These are phyloP conservation scores for Corynorhinus townsendii DNA, from an alignment of 2,113 vertebrate species.

Conservation along the genomic window DNA sequence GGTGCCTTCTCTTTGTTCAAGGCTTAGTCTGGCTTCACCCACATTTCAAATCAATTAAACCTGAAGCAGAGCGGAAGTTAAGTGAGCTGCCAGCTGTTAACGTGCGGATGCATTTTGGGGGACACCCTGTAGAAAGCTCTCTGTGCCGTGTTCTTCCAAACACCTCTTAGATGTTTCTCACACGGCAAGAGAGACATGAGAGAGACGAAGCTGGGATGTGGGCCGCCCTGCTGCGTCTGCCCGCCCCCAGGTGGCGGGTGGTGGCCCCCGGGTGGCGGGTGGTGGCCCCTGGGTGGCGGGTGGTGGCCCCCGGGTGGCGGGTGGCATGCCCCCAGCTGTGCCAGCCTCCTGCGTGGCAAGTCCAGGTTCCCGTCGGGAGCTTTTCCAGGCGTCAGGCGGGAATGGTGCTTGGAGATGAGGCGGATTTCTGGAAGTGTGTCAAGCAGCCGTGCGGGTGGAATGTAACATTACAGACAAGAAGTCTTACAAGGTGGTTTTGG, in stretches of 20 bases:
- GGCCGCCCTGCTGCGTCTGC: accelerated
- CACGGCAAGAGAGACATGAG: accelerated
- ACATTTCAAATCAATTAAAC: no score
- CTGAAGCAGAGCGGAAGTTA: no score
- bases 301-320: no score
- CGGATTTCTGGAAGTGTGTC: accelerated
- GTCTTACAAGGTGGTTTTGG: accelerated
- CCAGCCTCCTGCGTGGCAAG: accelerated
- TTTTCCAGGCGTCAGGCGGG: background rate
- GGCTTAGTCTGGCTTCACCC: no score
- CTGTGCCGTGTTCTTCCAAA: accelerated
- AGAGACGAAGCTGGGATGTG: accelerated
- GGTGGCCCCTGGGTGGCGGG: accelerated
- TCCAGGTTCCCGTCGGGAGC: accelerated
- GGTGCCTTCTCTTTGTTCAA: no score
- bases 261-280: accelerated
- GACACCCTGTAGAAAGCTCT: no score
- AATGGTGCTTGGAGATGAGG: accelerated
- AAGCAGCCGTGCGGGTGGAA: background rate
- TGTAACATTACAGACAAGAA: accelerated
- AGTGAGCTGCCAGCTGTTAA: no score
- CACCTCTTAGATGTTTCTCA: accelerated
- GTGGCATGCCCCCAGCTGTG: accelerated
- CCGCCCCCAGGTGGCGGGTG: accelerated
- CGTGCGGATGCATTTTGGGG: no score